Evolutionary conservation across 2,797 vertebrate genomes (phyloP).

Genomic region (Neomorphus geoffroyi): DNA sequence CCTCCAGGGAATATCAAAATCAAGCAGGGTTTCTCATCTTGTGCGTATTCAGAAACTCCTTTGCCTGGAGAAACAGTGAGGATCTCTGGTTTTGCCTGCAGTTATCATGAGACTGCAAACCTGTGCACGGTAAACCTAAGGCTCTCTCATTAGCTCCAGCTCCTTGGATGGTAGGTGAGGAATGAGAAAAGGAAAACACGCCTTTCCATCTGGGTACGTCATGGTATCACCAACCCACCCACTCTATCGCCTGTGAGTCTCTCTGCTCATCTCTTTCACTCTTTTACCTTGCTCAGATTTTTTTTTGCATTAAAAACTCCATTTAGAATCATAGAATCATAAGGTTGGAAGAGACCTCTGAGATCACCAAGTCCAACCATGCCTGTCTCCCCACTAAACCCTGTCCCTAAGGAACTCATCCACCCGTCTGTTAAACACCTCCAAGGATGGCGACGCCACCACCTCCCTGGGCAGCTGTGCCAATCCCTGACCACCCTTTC

Average conservation of each 20-base stretch:
- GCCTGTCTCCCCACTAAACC: too few species aligned
- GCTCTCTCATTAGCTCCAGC: background rate
- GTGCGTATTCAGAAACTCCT: background rate
- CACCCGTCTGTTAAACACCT: too few species aligned
- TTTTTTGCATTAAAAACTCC: background rate
- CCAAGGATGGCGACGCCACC: too few species aligned
- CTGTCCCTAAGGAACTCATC: too few species aligned
- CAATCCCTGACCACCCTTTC: too few species aligned
- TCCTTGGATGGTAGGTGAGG: background rate
- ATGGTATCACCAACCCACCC: background rate
- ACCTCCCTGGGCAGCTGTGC: too few species aligned
- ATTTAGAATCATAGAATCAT: too few species aligned
- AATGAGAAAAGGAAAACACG: background rate
- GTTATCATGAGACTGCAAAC: too few species aligned
- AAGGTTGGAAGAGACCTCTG: too few species aligned
- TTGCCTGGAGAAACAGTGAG: background rate
- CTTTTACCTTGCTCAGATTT: background rate
- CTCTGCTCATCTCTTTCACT: background rate
- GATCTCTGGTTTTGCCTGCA: background rate
- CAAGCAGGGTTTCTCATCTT: background rate
- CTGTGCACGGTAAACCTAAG: background rate
- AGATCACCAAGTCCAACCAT: too few species aligned
- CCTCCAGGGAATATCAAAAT: constrained; percentile 11
- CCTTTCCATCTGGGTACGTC: background rate
- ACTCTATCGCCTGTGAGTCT: background rate